Percentiles rank a stretch among this genome's conserved stretches.
Evolutionary conservation across 2,113 vertebrate genomes (phyloP).

Genomic region (Callipepla squamata): DNA sequence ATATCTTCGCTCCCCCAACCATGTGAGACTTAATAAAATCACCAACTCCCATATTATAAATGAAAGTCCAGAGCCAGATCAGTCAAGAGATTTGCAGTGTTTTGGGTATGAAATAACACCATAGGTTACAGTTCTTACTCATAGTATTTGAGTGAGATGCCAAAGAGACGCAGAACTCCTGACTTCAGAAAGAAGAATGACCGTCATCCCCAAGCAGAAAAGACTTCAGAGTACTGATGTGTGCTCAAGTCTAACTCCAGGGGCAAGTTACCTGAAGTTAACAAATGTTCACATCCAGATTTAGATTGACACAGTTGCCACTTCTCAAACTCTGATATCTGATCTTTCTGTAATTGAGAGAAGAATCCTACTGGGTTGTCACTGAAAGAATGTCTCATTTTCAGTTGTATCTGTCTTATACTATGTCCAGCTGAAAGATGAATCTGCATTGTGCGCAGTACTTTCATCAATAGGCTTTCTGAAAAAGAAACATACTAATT

Average conservation of each 20-base stretch:
- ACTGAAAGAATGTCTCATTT: neutral
- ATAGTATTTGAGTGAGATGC: neutral
- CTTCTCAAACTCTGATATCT: neutral
- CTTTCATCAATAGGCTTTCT: neutral
- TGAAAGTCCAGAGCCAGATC: neutral
- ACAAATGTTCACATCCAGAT: neutral
- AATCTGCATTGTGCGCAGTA: neutral
- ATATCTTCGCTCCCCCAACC: fast-evolving
- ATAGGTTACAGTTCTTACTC: neutral
- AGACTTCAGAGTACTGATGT: neutral
- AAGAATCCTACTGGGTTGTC: neutral
- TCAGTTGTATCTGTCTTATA: neutral
- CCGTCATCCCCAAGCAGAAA: neutral
- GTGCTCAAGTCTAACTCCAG: neutral
- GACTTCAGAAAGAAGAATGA: neutral
- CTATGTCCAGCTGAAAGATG: neutral
- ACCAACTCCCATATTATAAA: neutral
- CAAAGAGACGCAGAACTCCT: neutral
- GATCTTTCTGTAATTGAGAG: neutral
- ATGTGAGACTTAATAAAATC: neutral
- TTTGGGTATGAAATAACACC: neutral
- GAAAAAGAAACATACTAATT: neutral
- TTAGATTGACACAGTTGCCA: neutral
- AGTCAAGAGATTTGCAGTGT: neutral
- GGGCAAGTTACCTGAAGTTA: neutral